Percentiles rank a stretch among this genome's conserved stretches.
phyloP scores from a whole-genome alignment of 2,113 vertebrate species.

The Thunnus thynnus region DNA sequence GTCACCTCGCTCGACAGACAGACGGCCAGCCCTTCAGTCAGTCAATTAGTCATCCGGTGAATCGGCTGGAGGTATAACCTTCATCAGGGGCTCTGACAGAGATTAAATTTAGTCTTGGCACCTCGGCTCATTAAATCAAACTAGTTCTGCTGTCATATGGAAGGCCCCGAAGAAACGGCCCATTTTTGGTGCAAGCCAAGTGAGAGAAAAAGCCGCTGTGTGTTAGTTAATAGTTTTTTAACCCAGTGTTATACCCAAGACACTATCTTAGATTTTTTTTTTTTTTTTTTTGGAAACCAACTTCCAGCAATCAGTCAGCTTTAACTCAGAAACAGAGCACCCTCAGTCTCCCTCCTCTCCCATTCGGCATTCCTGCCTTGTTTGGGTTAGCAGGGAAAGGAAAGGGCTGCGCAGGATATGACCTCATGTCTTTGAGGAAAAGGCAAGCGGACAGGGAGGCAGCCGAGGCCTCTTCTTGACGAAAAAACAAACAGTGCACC shows the following conservation, averaged over 20 bases:
- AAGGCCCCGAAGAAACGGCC: constrained; percentile 47
- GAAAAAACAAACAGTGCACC: constrained; percentile 79
- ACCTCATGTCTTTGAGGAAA: constrained; percentile 92
- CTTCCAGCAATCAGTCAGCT: constrained; percentile 29
- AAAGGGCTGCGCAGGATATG: constrained; percentile 94
- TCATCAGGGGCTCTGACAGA: constrained; percentile 71
- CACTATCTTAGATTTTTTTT: neutral
- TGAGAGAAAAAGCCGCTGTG: constrained; percentile 12
- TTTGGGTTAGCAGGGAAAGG: constrained; percentile 91
- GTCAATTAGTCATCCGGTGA: constrained; percentile 77
- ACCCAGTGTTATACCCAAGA: constrained; percentile 5
- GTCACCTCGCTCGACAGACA: constrained; percentile 70
- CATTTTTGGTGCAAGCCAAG: constrained; percentile 53
- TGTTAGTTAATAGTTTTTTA: constrained; percentile 5
- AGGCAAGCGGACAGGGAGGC: constrained; percentile 82
- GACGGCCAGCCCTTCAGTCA: constrained; percentile 67
- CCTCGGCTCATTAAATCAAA: constrained; percentile 75
- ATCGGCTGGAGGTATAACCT: constrained; percentile 72
- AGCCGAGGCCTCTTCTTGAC: constrained; percentile 76
- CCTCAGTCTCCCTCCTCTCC: constrained; percentile 65
- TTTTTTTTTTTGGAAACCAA: constrained; percentile 5
- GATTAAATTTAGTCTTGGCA: constrained; percentile 78
- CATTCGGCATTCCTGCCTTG: constrained; percentile 76
- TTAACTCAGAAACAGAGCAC: constrained; percentile 63
- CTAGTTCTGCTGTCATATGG: constrained; percentile 56